Evolutionary conservation across 2,797 vertebrate genomes (phyloP), one percentile per base, ranked within the genome.

Genomic region (Hypotaenidia okinawae): DNA sequence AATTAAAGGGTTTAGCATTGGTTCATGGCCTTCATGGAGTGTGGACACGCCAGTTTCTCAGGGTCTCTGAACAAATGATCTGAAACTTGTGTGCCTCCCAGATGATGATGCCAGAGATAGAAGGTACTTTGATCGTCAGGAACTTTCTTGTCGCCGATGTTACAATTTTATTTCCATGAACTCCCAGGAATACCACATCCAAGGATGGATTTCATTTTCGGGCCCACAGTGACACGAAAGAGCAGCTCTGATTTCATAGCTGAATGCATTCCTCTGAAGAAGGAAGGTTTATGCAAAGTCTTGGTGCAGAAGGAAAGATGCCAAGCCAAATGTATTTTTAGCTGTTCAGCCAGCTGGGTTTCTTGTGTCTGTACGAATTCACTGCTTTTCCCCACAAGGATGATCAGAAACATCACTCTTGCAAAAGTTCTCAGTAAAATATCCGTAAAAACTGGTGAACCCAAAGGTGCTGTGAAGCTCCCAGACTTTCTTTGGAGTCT

Each of bases 301-400:
- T 94, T 95, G 93, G 76, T 96, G 90, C 73, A 90, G 32, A 90
- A 94, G 90, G 87, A 95, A 90, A 77, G 47, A 94, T 84, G 90
- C 93, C 95, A 96, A 96, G 83, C 85, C 94, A 95, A 96, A 90
- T 88, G 90, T 96, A 95, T 95, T 95, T 96, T 96, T 95, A 96
- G 87, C 91, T 90, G 51, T 81, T 91, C 83, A 93, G 63, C 66
- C 95, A 95, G 93, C 91, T 95, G 95, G 69, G 28, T 88, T 94
- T 95, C 91, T 96, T 69, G 80, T 91, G 88, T 90, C 91, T 84
- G 57, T 72, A 88, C 2, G 25, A 84, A 94, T 84, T 77, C 79
- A 35, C 41, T 86, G 41, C 66, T 86, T 94, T 95, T 78, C 87
- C 66, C 59, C 69, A 84, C 63, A 93, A 86, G 2, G 22, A 88